Base-by-base conservation (phyloP, 2,888 invertebrate genomes). In the Apamea crenata region DNA sequence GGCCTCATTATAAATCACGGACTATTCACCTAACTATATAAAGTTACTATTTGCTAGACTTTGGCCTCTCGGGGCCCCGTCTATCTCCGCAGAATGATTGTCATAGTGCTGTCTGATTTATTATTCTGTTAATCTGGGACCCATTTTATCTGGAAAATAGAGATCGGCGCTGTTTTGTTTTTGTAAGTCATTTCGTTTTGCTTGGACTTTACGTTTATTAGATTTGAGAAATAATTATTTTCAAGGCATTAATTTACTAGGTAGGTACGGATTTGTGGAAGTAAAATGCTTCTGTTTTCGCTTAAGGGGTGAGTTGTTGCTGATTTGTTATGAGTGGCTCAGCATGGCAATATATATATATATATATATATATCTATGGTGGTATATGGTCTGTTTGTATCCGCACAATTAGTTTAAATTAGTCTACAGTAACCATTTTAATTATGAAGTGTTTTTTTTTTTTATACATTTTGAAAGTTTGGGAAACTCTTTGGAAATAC, bases 1-100 rank as follows among this genome's bases (percentile, higher is more conserved):
- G 84, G 80, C 83, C 87, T 89, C 86, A 89, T 89, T 89, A 89
- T 89, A 89, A 89, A 89, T 89, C 89, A 89, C 83, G 70, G 84
- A 80, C 84, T 80, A 87, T 89, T 87, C 88, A 87, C 81, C 70
- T 80, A 88, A 89, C 85, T 89, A 80, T 88, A 88, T 74, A 82
- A 87, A 87, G 79, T 89, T 88, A 78, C 77, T 76, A 87, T 88
- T 87, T 83, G 85, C 83, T 85, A 87, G 87, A 84, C 76, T 82
- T 82, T 72, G 80, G 78, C 74, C 88, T 81, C 81, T 68, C 25
- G 83, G 77, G 83, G 63, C 69, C 21, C 75, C 74, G 82, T 83
- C 81, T 87, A 82, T 89, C 74, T 86, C 68, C 65, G 18, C 67
- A 80, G 74, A 86, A 84, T 88, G 86, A 88, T 89, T 88, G 86